Evolutionary conservation across 2,113 vertebrate genomes (phyloP), one percentile per base, ranked within the genome.

Genomic region (Dryoscopus gambensis): DNA sequence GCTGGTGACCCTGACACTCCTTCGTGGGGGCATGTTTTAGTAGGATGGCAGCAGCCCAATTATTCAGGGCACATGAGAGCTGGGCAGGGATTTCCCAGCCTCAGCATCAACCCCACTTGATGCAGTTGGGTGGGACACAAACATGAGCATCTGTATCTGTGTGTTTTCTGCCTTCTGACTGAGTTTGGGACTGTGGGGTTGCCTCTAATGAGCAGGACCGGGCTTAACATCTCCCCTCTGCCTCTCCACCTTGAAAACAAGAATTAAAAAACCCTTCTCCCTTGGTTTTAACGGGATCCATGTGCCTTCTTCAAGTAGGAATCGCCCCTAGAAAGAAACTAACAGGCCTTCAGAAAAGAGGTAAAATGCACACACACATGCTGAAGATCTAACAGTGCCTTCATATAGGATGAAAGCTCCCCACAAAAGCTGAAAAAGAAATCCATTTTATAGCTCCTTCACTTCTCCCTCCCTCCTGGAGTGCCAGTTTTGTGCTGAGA

Each of bases 21-120:
- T 33, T 15, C 30, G 28, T 0, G 0, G n/a, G n/a, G 56, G 85
- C 14, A 33, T 1, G 10, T 9, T 69, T 33, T 1, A 33, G 35
- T 1, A 42, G 59, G 13, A 23, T 28, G 47, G 55, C 7, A 50
- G 67, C 47, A 75, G 35, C 39, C 27, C 57, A 7, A 0, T 17
- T 33, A 2, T 10, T 46, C 47, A 68, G 22, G 2, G 20, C 28
- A 7, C 13, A 17, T 1, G 1, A 11, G 62, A 55, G 18, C 30
- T 71, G 62, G 57, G 46, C 65, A 62, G 81, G 49, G 39, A 67
- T 77, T 87, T 69, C 57, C 9, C 53, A 69, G 7, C 1, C 44
- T 28, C 59, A 50, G 10, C 15, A 19, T 5, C 28, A 53, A 65
- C 10, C 24, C 50, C 33, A 13, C 42, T 64, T 5, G 21, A 37